Percentiles rank a stretch among this genome's conserved stretches.
Evolutionary conservation across 2,113 vertebrate genomes (phyloP).

Genomic region (Haemorhous mexicanus): DNA sequence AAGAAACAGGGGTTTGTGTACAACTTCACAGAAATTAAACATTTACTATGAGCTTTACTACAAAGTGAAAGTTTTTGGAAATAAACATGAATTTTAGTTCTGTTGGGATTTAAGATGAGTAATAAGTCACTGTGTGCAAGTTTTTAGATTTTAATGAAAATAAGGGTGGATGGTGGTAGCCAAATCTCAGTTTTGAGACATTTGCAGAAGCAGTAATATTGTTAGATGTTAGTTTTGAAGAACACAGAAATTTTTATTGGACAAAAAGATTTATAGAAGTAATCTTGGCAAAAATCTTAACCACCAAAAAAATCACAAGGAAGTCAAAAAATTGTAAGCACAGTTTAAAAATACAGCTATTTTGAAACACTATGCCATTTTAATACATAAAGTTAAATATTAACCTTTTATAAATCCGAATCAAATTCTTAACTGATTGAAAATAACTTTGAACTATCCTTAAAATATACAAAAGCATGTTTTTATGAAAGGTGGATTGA

Average conservation of each 20-base stretch:
- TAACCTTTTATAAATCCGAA: neutral
- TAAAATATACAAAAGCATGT: neutral
- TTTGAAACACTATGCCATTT: neutral
- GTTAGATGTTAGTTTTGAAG: neutral
- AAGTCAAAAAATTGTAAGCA: neutral
- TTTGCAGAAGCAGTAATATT: neutral
- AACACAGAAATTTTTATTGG: neutral
- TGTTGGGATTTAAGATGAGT: neutral
- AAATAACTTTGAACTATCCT: neutral
- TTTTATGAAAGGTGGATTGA: neutral
- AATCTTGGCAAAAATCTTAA: neutral
- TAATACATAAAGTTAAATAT: neutral
- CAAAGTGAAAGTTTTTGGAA: neutral
- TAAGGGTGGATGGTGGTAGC: neutral
- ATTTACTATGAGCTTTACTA: neutral
- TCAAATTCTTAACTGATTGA: neutral
- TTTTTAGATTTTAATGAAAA: neutral
- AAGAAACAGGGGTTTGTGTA: neutral
- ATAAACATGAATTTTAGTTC: neutral
- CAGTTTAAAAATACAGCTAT: neutral
- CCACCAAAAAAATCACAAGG: neutral
- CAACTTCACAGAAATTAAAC: neutral
- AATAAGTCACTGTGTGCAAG: neutral
- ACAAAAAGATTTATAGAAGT: neutral
- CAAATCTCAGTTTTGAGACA: neutral